Evolutionary conservation across 2,113 vertebrate species (phyloP).

Genomic region (Gopherus flavomarginatus): DNA sequence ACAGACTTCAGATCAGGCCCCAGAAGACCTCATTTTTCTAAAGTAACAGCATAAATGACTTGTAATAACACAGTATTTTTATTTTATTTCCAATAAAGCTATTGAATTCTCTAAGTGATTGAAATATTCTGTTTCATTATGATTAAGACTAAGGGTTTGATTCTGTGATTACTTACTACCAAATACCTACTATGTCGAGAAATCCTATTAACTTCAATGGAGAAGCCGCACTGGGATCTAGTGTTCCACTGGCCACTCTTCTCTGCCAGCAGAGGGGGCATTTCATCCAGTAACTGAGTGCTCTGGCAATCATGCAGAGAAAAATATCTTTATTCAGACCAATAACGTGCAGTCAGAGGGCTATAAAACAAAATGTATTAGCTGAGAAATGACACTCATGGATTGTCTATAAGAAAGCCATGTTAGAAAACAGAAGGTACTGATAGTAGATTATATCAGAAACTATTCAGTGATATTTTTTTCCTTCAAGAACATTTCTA

Average conservation of each 20-base stretch:
- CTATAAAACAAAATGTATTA: background rate
- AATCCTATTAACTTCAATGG: background rate
- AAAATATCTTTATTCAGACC: background rate
- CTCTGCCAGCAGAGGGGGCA: constrained; percentile 26
- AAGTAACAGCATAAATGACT: background rate
- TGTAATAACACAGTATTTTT: background rate
- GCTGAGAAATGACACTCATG: background rate
- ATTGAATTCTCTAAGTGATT: background rate
- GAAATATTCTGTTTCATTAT: background rate
- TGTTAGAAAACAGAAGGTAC: background rate
- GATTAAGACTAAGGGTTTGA: background rate
- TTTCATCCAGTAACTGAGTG: constrained; percentile 17
- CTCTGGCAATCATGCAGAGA: background rate
- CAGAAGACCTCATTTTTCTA: background rate
- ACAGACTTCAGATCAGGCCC: background rate
- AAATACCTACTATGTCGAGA: background rate
- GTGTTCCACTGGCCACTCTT: background rate
- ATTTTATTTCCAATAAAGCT: constrained; percentile 42
- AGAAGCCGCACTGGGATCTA: background rate
- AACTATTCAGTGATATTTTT: background rate
- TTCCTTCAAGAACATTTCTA: accelerated
- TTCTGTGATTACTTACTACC: background rate
- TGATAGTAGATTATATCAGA: background rate
- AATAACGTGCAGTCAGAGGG: accelerated
- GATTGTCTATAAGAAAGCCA: background rate